Percentiles rank a stretch among this genome's conserved stretches.
phyloP scores from a whole-genome alignment of 2,888 invertebrate species.

The Drosophila kokeensis region DNA sequence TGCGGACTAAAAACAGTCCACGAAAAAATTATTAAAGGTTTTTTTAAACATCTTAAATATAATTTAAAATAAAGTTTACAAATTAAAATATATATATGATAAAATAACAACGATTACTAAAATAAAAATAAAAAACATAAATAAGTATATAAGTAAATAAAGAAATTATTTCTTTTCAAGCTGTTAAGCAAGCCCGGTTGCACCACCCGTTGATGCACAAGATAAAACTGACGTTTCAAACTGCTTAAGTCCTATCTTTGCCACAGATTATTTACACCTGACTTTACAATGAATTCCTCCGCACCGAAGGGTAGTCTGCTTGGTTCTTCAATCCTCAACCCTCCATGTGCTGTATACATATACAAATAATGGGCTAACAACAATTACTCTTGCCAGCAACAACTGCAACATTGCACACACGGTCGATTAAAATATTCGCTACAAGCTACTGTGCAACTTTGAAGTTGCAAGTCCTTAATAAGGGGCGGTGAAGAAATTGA shows the following conservation, averaged over 20 bases:
- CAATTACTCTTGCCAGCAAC: neutral
- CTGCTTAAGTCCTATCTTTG: constrained; percentile 7
- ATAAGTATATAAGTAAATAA: neutral
- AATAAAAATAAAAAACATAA: neutral
- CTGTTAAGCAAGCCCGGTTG: constrained; percentile 6
- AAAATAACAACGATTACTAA: neutral
- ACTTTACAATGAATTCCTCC: constrained; percentile 7
- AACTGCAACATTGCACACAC: neutral
- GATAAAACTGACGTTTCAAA: neutral
- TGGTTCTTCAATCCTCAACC: constrained; percentile 2
- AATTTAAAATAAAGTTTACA: neutral
- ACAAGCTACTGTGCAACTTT: constrained; percentile 11
- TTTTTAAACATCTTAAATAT: neutral
- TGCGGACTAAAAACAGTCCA: neutral
- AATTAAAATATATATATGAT: neutral
- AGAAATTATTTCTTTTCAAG: neutral
- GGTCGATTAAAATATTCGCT: constrained; percentile 15
- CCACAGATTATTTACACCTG: constrained; percentile 10
- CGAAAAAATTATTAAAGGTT: neutral
- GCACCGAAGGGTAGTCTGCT: constrained; percentile 9
- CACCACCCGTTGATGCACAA: constrained; percentile 3
- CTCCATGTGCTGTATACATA: neutral
- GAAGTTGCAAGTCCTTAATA: neutral
- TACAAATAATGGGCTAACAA: constrained; percentile 1
- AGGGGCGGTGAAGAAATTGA: constrained; percentile 17